These are phyloP conservation scores for Campopleginae sp. DNA, from an alignment of 2,888 invertebrate species.

Conservation along the genomic window DNA sequence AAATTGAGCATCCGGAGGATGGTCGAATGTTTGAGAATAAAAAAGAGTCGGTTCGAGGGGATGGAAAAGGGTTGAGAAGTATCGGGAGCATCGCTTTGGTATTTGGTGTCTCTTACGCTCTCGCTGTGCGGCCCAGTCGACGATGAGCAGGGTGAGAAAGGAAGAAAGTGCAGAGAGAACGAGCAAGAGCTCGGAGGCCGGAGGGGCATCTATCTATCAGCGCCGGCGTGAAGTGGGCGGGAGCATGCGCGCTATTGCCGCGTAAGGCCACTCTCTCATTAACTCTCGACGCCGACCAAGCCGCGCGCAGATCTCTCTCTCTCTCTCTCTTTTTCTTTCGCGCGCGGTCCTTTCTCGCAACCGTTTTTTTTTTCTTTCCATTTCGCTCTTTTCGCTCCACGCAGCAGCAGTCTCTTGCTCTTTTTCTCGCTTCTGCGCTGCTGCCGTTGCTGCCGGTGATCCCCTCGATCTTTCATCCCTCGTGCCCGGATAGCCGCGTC, in stretches of 20 bases:
- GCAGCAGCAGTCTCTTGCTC: slow-evolving; percentile 21
- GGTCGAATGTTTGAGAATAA: slow-evolving; percentile 56
- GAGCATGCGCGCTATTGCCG: slow-evolving; percentile 83
- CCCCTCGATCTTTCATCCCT: slow-evolving; percentile 44
- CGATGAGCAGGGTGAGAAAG: no score
- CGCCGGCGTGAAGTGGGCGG: slow-evolving; percentile 84
- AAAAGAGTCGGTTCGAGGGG: slow-evolving; percentile 40
- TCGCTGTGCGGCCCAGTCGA: no score
- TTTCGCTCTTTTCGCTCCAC: no score
- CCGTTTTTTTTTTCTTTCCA: slow-evolving; percentile 74
- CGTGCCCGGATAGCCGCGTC: not conserved
- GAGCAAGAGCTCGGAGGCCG: slow-evolving; percentile 69
- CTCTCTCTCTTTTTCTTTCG: slow-evolving; percentile 32
- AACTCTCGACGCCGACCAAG: slow-evolving; percentile 85
- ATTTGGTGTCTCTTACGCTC: slow-evolving; percentile 4
- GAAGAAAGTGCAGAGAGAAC: slow-evolving; percentile 25
- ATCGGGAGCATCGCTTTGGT: slow-evolving; percentile 28
- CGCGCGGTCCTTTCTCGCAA: slow-evolving; percentile 70
- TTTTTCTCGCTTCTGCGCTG: slow-evolving; percentile 40
- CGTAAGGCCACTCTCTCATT: slow-evolving; percentile 84
- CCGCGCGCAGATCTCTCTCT: slow-evolving; percentile 84
- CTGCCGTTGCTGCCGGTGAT: slow-evolving; percentile 45
- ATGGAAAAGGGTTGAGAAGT: slow-evolving; percentile 56
- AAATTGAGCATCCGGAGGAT: slow-evolving; percentile 50
- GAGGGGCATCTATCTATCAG: slow-evolving; percentile 84